Conservation (phyloP, 2,113 vertebrate genomes). For the Sakesphorus luctuosus region DNA sequence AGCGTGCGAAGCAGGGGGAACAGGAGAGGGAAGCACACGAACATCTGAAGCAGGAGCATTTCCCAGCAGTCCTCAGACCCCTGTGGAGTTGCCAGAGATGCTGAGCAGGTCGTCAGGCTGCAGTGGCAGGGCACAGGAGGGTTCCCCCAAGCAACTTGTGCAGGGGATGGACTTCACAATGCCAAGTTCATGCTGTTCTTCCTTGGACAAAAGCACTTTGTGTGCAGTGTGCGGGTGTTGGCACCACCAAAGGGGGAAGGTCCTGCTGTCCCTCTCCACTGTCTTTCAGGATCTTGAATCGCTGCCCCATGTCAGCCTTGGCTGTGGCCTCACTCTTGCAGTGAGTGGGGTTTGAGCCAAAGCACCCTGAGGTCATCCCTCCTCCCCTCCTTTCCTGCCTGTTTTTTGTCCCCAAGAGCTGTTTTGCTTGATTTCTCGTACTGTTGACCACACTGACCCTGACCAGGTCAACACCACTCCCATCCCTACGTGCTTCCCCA, state of each 20-base stretch:
- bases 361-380: not conserved
- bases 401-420: not conserved
- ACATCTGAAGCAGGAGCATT: not conserved
- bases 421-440: not conserved
- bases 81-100: not conserved
- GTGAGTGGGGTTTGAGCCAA: not conserved
- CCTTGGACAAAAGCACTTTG: not conserved
- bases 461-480: not conserved
- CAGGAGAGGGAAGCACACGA: not conserved
- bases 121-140: not conserved
- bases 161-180: not conserved
- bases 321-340: not conserved
- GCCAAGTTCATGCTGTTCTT: not conserved
- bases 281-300: slow-evolving; percentile 10
- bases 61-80: not conserved
- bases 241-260: not conserved
- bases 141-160: not conserved
- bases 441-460: not conserved
- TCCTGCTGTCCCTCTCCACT: not conserved
- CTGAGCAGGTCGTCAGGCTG: not conserved
- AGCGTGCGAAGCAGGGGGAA: not conserved
- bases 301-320: not conserved
- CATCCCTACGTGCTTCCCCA: accelerated
- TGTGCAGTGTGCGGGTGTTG: not conserved
- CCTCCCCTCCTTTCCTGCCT: not conserved